Evolutionary conservation across 2,797 vertebrate species (phyloP), one percentile per base, ranked within the genome.

Genomic region (Coilia nasus): DNA sequence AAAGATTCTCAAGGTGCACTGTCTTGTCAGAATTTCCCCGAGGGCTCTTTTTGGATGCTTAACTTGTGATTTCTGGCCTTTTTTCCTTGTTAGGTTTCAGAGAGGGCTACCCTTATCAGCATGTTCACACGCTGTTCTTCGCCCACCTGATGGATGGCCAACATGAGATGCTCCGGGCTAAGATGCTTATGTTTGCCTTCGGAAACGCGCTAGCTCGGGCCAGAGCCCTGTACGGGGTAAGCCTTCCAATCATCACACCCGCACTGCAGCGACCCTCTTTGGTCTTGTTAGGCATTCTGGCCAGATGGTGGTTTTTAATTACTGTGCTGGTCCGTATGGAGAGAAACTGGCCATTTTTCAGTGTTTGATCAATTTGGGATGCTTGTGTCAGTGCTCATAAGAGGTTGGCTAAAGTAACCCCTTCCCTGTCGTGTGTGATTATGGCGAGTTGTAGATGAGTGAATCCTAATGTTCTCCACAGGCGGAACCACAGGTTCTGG

Each of bases 101-200:
- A 83, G 93, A 88, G 0, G 95, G 94, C 83, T 97, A 96, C 92
- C 95, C 95, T 0, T 99, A 97, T 89, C 92, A 94, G 59, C 92
- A 96, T 17, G 95, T 96, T 81, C 98, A 99, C 91, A 99, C 98
- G 0, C 81, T 99, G 4, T 99, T 96, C 92, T 90, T 98, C 35
- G 21, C 71, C 19, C 71, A 78, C 85, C 84, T 94, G 92, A 96
- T 97, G 81, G 89, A 88, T 0, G 93, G 90, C 23, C 88, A 6
- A 0, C 96, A 97, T 0, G 96, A 97, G 0, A 96, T 97, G 88
- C 94, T 99, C 80, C 94, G 95, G 85, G 96, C 97, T 87, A 98
- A 97, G 94, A 97, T 99, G 96, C 86, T 98, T 86, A 96, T 99
- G 96, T 98, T 98, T 83, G 89, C 96, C 64, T 99, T 98, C 80